These are phyloP conservation scores for Sitophilus oryzae DNA, from an alignment of 1,140 invertebrate species.

Conservation along the genomic window DNA sequence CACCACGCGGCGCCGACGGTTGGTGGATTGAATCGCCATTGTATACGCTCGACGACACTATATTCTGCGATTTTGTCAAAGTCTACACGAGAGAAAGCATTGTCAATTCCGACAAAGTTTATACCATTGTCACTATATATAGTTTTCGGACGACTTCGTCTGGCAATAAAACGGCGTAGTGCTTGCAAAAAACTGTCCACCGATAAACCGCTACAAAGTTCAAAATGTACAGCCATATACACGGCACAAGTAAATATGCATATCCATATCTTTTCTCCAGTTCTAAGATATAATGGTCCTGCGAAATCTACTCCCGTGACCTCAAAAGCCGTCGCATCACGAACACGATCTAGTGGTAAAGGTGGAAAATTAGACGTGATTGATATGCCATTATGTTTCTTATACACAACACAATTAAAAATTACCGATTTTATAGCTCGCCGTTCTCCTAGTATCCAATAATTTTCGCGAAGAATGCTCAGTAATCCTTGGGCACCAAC, in stretches of 20 bases:
- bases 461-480: too few relatives aligned
- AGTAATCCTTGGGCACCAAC: conserved; percentile 7
- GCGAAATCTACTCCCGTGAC: conserved; percentile 36
- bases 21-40: too few relatives aligned
- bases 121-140: conserved; percentile 12
- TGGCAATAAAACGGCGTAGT: conserved; percentile 2
- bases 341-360: conserved; percentile 33
- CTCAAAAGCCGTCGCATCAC: conserved; percentile 34
- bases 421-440: conserved; percentile 14
- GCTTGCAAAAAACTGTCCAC: conserved; percentile 9
- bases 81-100: background rate
- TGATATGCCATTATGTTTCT: conserved; percentile 22
- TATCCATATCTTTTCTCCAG: conserved; percentile 32
- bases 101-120: conserved; percentile 13
- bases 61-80: background rate
- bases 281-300: conserved; percentile 31
- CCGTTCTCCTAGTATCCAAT: conserved; percentile 22
- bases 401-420: conserved; percentile 27
- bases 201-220: too few relatives aligned
- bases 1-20: too few relatives aligned
- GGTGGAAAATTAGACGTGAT: conserved; percentile 24
- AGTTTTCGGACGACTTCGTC: too few relatives aligned
- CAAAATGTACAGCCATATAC: conserved; percentile 41
- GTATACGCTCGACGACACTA: conserved; percentile 8
- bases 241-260: conserved; percentile 38